Evolutionary conservation across 2,888 invertebrate species (phyloP).

Genomic region (Limnephilus lunatus): DNA sequence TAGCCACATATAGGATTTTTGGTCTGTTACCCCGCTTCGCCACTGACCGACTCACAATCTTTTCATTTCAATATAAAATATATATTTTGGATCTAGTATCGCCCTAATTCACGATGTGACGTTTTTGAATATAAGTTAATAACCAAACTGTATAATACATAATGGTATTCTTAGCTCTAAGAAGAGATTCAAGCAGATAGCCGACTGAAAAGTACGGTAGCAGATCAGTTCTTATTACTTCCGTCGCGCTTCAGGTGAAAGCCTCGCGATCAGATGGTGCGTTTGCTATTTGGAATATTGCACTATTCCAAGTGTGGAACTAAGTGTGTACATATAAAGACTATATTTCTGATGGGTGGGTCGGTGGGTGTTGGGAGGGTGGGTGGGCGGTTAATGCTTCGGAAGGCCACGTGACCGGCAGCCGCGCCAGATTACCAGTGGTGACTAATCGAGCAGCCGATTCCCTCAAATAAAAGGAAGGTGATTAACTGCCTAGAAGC

Average conservation of each 20-base stretch:
- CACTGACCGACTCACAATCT: no score
- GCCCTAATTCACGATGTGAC: no score
- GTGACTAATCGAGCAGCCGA: conserved; percentile 20
- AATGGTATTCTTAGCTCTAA: no score
- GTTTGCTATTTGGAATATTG: neutral
- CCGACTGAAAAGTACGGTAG: neutral
- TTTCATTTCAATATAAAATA: no score
- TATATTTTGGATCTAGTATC: no score
- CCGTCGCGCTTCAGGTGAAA: neutral
- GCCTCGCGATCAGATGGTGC: neutral
- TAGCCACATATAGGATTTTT: no score
- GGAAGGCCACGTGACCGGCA: conserved; percentile 32
- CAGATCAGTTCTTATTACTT: neutral
- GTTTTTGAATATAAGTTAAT: no score
- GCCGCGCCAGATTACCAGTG: neutral
- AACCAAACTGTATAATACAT: no score
- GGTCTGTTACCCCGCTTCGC: no score
- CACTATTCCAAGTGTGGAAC: neutral
- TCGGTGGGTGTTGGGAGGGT: neutral
- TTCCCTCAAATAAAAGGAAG: conserved; percentile 31
- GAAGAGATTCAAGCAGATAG: no score
- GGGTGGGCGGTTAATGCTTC: neutral
- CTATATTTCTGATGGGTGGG: neutral
- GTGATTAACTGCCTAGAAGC: conserved; percentile 7
- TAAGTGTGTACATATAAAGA: neutral